These are phyloP conservation scores for Notolabrus celidotus DNA, from an alignment of 2,797 vertebrate species.

Conservation along the genomic window DNA sequence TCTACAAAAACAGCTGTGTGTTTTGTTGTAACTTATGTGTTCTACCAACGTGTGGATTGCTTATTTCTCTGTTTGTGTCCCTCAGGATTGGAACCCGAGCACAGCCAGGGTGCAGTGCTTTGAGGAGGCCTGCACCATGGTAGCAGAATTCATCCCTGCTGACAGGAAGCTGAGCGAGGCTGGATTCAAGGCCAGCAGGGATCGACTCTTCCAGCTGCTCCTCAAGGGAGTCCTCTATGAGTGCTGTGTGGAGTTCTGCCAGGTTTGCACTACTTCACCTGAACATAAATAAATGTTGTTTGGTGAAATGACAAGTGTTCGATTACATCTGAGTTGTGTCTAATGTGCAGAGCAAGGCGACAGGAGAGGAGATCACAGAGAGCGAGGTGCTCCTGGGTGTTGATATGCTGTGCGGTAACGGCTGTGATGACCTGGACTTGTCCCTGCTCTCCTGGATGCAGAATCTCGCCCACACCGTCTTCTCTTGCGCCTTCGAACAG, in stretches of 20 bases:
- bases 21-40: neutral
- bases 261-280: conserved; percentile 57
- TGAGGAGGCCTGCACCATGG: conserved; percentile 96
- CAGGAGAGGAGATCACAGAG: conserved; percentile 97
- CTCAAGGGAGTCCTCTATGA: conserved; percentile 98
- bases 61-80: conserved; percentile 6
- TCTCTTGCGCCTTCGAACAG: conserved; percentile 98
- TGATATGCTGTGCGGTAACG: conserved; percentile 96
- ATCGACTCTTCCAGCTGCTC: conserved; percentile 96
- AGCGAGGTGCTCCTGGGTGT: conserved; percentile 97
- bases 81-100: conserved; percentile 97
- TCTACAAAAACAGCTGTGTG: neutral
- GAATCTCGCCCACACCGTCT: conserved; percentile 93
- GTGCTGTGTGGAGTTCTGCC: conserved; percentile 99
- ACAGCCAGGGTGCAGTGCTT: conserved; percentile 98
- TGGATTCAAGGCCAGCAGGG: conserved; percentile 95
- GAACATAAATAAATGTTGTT: neutral
- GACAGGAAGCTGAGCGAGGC: conserved; percentile 98
- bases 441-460: conserved; percentile 98
- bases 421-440: conserved; percentile 97
- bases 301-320: neutral
- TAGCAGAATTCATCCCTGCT: conserved; percentile 98
- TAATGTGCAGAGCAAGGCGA: conserved; percentile 91
- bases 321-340: neutral
- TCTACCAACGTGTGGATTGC: neutral